phyloP scores from a whole-genome alignment of 1,140 invertebrate genomes.

The Tribolium madens region DNA sequence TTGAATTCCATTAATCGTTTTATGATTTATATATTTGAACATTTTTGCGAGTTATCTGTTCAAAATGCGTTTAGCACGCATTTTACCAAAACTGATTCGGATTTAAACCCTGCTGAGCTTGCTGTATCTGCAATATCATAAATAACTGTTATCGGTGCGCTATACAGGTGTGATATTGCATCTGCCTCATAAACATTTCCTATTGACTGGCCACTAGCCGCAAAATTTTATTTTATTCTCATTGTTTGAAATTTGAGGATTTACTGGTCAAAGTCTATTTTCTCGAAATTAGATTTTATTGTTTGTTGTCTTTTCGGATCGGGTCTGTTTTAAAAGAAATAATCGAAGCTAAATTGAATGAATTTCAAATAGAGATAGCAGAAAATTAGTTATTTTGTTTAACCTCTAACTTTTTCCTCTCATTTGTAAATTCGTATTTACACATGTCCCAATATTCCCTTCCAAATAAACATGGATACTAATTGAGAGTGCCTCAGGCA shows the following conservation, averaged over 20 bases:
- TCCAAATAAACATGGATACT: constrained; percentile 43
- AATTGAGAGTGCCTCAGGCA: constrained; percentile 28
- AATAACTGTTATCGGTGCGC: constrained; percentile 40
- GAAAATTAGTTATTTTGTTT: constrained; percentile 13
- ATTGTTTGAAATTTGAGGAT: neutral
- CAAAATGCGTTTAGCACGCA: constrained; percentile 34
- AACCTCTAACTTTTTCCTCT: neutral
- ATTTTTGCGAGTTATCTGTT: constrained; percentile 36
- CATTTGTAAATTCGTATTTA: constrained; percentile 40
- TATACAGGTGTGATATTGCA: constrained; percentile 45
- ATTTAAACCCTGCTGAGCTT: constrained; percentile 39
- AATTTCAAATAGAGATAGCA: neutral
- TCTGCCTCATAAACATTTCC: constrained; percentile 46
- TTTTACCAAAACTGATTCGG: constrained; percentile 36
- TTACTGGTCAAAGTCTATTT: neutral
- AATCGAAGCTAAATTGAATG: neutral
- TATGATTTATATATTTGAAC: constrained; percentile 38
- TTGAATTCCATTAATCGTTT: constrained; percentile 36
- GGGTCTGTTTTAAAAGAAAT: neutral
- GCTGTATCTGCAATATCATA: constrained; percentile 43
- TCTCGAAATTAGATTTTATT: neutral
- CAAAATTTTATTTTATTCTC: constrained; percentile 19
- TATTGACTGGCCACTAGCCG: constrained; percentile 37
- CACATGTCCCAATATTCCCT: constrained; percentile 26
- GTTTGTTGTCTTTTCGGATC: neutral